Evolutionary conservation across 2,888 invertebrate species (phyloP), one percentile per base, ranked within the genome.

Genomic region (Microdon myrmicae): DNA sequence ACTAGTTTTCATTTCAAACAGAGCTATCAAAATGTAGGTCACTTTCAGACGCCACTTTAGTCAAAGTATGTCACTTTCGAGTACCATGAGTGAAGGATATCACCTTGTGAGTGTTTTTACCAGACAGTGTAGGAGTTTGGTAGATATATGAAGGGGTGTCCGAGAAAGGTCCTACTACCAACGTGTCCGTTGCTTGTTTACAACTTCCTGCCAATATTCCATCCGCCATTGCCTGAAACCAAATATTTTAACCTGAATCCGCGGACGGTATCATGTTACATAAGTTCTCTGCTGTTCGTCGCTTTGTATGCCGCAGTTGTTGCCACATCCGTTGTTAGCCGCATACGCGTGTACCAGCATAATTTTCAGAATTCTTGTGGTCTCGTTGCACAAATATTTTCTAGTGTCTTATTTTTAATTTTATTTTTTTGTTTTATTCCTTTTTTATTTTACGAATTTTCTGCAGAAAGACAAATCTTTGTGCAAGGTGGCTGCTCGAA

Each of bases 171-270:
- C n/a, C n/a, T n/a, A n/a, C n/a, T n/a, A n/a, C n/a, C n/a, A n/a
- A n/a, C n/a, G n/a, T n/a, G n/a, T n/a, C n/a, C n/a, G n/a, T n/a
- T n/a, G n/a, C n/a, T n/a, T 41, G 41, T 25, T 39, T 19, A 5
- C 51, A 28, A 55, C 60, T 60, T 60, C 60, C 60, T 60, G 60
- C 47, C 55, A 47, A 60, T 55, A n/a, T n/a, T 41, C 43, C 55
- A 60, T 60, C 60, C 60, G 54, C n/a, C n/a, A n/a, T 60, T 38
- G 60, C 60, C 60, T 55, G 48, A 60, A 60, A 55, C 32, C 38
- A 54, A 48, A 48, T 48, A 47, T 60, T 28, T 60, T 60, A 60
- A 60, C 60, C 60, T 55, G 55, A 48, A 48, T 60, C 43, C 39
- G 16, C 28, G 23, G 45, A 20, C 13, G 28, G 34, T 64, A 58